A percentile compares a stretch with the other conserved stretches of the same genome.
These are phyloP conservation scores for Morinoia aosen DNA, from an alignment of 2,888 invertebrate species.

Conservation along the genomic window DNA sequence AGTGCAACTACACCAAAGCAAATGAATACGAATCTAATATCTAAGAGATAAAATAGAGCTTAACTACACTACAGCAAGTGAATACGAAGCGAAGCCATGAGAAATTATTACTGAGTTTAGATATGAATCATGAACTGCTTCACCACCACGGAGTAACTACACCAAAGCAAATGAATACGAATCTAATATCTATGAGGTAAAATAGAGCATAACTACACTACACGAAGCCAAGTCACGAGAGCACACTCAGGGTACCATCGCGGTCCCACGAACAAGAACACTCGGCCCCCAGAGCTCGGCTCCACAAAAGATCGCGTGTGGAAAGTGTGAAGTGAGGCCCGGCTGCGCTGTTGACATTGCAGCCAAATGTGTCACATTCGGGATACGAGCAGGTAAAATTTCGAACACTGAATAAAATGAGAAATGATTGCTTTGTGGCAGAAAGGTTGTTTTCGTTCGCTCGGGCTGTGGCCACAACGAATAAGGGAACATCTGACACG, in stretches of 20 bases:
- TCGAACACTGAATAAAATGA: conserved; percentile 1
- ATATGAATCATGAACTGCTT: too few species aligned
- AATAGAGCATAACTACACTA: too few species aligned
- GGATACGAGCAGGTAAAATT: conserved; percentile 17
- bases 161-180: too few species aligned
- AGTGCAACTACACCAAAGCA: too few species aligned
- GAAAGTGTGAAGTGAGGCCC: not conserved
- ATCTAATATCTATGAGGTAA: too few species aligned
- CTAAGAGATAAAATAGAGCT: too few species aligned
- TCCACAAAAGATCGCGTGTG: not conserved
- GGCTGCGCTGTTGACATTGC: conserved; percentile 28
- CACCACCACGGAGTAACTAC: too few species aligned
- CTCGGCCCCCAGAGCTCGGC: not conserved
- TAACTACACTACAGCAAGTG: too few species aligned
- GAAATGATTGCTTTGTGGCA: conserved; percentile 12
- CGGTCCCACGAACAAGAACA: not conserved
- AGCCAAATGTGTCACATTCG: not conserved
- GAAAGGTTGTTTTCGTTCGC: not conserved
- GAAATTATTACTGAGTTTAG: too few species aligned
- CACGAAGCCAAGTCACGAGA: not conserved
- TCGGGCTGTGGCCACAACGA: not conserved
- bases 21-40: too few species aligned
- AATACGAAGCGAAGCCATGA: not conserved
- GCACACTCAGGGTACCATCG: not conserved
- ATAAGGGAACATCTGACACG: not conserved